Evolutionary conservation across 2,888 invertebrate genomes (phyloP), one percentile per base, ranked within the genome.

Genomic region (Drosophila diplacantha): DNA sequence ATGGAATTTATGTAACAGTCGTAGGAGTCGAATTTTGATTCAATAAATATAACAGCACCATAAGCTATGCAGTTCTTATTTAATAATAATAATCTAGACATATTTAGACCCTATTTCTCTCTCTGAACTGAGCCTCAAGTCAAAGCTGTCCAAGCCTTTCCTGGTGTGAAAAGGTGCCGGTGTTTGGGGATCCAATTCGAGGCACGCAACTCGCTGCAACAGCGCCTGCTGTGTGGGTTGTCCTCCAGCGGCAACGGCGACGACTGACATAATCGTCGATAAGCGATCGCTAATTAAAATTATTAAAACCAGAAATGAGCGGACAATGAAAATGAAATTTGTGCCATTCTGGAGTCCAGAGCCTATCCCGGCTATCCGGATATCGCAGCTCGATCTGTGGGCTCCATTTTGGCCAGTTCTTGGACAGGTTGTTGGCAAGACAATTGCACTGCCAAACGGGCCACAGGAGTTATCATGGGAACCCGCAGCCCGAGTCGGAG

Each of bases 391-490:
- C 57, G 46, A 65, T 60, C 66, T 51, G 68, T 32, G 69, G 65
- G 69, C 55, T 61, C 76, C 75, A 72, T 79, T 79, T 81, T 75
- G 73, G 77, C 77, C 74, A 50, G 71, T 69, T 60, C 53, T 52
- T 43, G 76, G 80, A 81, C 79, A 80, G 82, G 82, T 82, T 80
- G 80, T 76, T 80, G 80, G 80, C 80, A 80, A 80, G 78, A 80
- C 80, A 80, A 80, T 78, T 81, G 81, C 73, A 35, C 35, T 35
- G 35, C 35, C 35, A 35, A 35, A 8, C 34, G 16, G 35, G 16
- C 35, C 35, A 20, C 52, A 39, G 68, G 70, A 80, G 81, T 81
- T 80, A 81, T 80, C 81, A 78, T 81, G 78, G 75, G 81, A 81
- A 77, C 51, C 47, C 38, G 26, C 3, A 24, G 20, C 26, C 14